Percentiles rank a stretch among this genome's conserved stretches.
Evolutionary conservation across 2,113 vertebrate species (phyloP).

Genomic region (Microcebus jonahi): DNA sequence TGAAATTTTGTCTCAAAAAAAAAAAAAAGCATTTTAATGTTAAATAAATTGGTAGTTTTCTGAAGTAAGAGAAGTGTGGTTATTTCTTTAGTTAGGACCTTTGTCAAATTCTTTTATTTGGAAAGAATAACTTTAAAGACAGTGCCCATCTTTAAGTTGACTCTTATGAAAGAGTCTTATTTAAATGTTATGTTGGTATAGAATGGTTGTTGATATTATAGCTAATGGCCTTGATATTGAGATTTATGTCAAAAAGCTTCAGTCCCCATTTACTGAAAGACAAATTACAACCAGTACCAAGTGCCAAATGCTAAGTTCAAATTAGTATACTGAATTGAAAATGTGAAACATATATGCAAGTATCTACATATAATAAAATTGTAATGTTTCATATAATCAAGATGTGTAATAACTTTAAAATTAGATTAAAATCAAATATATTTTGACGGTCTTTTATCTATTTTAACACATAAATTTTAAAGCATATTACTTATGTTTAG

Average conservation of each 20-base stretch:
- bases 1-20: too few relatives aligned
- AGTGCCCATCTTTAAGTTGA: neutral
- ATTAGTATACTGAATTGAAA: constrained; percentile 31
- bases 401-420: neutral
- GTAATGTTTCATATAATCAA: neutral
- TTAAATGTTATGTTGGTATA: neutral
- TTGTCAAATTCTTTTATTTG: neutral
- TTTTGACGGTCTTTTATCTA: neutral
- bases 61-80: neutral
- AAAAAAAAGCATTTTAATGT: neutral
- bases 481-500: constrained; percentile 79
- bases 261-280: neutral
- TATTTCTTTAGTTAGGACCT: neutral
- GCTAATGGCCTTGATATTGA: neutral
- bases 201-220: neutral
- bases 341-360: neutral
- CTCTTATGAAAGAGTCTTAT: neutral
- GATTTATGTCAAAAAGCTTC: neutral
- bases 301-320: neutral
- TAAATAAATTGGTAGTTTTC: neutral
- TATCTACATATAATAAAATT: neutral
- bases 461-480: neutral
- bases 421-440: neutral
- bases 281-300: neutral
- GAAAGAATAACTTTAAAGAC: neutral